Base-by-base conservation (phyloP, 2,888 invertebrate genomes). In the Leucozona laternaria region DNA sequence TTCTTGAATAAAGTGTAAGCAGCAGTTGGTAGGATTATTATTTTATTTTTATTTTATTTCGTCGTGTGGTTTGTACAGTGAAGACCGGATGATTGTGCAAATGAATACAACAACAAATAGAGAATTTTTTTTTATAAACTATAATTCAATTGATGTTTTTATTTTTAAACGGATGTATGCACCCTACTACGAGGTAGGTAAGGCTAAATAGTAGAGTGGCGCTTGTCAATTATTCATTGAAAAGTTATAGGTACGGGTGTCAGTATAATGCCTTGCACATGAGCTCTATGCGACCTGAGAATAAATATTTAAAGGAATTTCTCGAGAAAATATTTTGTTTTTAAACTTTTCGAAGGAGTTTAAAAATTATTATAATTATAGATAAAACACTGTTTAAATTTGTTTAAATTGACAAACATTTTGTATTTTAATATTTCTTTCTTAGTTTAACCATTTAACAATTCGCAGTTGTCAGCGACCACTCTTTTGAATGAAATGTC, bases 61-160 rank as follows among this genome's bases (percentile, higher is more conserved):
- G 20, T 17, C 2, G 17, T 17, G 45, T 43, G 40, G 1, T 45
- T 15, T 50, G 48, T 50, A 34, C 66, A 50, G 20, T 50, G 53
- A 53, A 68, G 68, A 66, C 66, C 66, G 68, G 68, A 53, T 50
- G 22, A 53, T n/a, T 15, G 20, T 34, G n/a, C 34, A 48, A 34
- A 50, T 68, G 17, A 25, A 55, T 17, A n/a, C n/a, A n/a, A n/a
- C n/a, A 28, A 31, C 31, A 5, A 31, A 57, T 57, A 57, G 31
- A 34, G 31, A 57, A 57, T 34, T 34, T 34, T 11, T 11, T 10
- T 57, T 57, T 10, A 11, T 20, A 60, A 60, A 60, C 37, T 58
- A 58, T 22, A 37, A 58, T 60, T 60, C 60, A 60, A 37, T 22
- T 58, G 58, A 58, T 22, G 20, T 13, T 57, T n/a, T 17, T 20